A percentile compares a stretch with the other conserved stretches of the same genome.
Evolutionary conservation across 1,140 invertebrate genomes (phyloP).

Genomic region (Sycophaga agraensis): DNA sequence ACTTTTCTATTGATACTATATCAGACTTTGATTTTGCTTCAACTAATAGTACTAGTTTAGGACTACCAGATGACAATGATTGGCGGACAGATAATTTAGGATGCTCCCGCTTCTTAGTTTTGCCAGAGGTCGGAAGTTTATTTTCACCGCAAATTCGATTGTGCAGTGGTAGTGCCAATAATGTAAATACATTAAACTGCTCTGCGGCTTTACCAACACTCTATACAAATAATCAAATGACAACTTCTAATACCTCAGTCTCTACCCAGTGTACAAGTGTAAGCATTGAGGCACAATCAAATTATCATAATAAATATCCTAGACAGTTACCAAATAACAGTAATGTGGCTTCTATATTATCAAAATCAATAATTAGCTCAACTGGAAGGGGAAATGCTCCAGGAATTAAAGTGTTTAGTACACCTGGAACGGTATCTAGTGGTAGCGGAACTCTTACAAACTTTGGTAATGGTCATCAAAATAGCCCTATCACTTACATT

Average conservation of each 20-base stretch:
- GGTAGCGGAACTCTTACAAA: conserved; percentile 38
- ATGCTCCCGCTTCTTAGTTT: conserved; percentile 48
- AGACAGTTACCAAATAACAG: conserved; percentile 49
- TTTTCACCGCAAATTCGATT: conserved; percentile 41
- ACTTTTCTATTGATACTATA: conserved; percentile 45
- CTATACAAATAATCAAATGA: conserved; percentile 19
- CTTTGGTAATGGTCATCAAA: conserved; percentile 54
- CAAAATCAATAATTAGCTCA: conserved; percentile 55
- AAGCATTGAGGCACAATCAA: conserved; percentile 33
- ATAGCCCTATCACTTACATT: conserved; percentile 43
- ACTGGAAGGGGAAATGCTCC: conserved; percentile 43
- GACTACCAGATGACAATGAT: conserved; percentile 36
- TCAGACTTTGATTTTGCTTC: conserved; percentile 48
- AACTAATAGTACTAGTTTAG: conserved; percentile 19
- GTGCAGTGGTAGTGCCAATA: conserved; percentile 48
- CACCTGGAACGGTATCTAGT: conserved; percentile 27
- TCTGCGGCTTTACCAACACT: conserved; percentile 22
- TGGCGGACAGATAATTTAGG: conserved; percentile 48
- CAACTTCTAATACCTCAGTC: conserved; percentile 25
- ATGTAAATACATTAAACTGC: conserved; percentile 41
- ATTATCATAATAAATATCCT: conserved; percentile 39
- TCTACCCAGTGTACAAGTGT: conserved; percentile 36
- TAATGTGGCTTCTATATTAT: conserved; percentile 47
- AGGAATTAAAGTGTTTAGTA: conserved; percentile 39
- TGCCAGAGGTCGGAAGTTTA: conserved; percentile 36